These are phyloP conservation scores for Bombus confusus DNA, from an alignment of 1,140 invertebrate genomes.

Conservation along the genomic window DNA sequence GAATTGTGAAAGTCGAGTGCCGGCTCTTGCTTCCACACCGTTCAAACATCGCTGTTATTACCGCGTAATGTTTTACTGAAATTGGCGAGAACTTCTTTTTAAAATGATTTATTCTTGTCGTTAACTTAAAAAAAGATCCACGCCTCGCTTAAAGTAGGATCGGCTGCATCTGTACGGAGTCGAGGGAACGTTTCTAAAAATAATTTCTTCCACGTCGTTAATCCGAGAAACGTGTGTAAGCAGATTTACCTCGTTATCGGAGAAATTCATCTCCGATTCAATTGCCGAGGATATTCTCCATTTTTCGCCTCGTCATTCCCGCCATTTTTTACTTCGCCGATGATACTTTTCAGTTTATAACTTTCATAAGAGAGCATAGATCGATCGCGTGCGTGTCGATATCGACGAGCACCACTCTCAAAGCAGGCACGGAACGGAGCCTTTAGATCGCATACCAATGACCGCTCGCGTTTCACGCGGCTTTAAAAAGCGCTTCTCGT, in stretches of 20 bases:
- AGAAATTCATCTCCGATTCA: slow-evolving; percentile 5
- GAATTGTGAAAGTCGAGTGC: neutral
- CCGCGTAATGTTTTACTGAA: too few relatives aligned
- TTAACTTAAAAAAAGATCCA: neutral
- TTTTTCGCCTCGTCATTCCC: neutral
- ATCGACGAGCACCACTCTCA: neutral
- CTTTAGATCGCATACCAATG: neutral
- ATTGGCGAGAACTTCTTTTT: too few relatives aligned
- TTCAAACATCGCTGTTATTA: too few relatives aligned
- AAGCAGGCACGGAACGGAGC: neutral
- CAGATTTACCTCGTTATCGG: slow-evolving; percentile 20
- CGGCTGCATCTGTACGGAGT: neutral
- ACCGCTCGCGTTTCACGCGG: slow-evolving; percentile 9
- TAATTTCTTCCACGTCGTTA: neutral
- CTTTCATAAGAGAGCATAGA: neutral
- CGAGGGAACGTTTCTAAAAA: neutral
- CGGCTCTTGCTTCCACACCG: too few relatives aligned
- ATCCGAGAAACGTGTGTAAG: neutral
- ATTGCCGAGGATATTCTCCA: neutral
- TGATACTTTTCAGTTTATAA: neutral
- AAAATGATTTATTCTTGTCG: neutral
- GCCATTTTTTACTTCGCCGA: too few relatives aligned
- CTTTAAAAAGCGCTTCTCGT: neutral
- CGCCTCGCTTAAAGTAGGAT: neutral
- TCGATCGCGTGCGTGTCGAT: slow-evolving; percentile 2